Conservation (phyloP, 2,888 invertebrate species). For the Argyra leucocephala region DNA sequence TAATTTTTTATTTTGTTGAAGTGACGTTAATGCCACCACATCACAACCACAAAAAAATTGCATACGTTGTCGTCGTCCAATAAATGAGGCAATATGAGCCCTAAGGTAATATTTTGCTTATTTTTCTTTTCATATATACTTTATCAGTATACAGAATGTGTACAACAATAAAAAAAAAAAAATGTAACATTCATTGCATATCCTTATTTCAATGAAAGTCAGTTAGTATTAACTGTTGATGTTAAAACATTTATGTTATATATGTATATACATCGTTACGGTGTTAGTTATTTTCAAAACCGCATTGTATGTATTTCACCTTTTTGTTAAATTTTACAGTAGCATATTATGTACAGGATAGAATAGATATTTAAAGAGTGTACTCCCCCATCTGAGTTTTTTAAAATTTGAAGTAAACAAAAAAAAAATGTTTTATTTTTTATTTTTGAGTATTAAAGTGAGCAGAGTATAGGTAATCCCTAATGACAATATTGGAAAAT, state of each 20-base stretch:
- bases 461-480: neutral
- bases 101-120: neutral
- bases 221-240: neutral
- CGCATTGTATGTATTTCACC: too few relatives aligned
- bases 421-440: neutral
- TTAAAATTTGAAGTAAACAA: too few relatives aligned
- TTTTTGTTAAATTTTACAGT: too few relatives aligned
- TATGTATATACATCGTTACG: too few relatives aligned
- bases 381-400: too few relatives aligned
- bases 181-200: neutral
- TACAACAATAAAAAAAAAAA: too few relatives aligned
- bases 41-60: neutral
- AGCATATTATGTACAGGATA: too few relatives aligned
- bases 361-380: too few relatives aligned
- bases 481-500: neutral
- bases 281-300: too few relatives aligned
- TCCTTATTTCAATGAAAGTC: neutral
- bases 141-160: too few relatives aligned
- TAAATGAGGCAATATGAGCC: neutral
- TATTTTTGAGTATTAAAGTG: too few relatives aligned
- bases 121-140: too few relatives aligned
- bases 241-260: neutral
- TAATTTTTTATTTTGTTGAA: neutral
- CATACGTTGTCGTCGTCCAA: neutral
- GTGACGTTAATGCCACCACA: conserved; percentile 6